These are phyloP conservation scores for Serilophus lunatus DNA, from an alignment of 2,113 vertebrate species.

Conservation along the genomic window DNA sequence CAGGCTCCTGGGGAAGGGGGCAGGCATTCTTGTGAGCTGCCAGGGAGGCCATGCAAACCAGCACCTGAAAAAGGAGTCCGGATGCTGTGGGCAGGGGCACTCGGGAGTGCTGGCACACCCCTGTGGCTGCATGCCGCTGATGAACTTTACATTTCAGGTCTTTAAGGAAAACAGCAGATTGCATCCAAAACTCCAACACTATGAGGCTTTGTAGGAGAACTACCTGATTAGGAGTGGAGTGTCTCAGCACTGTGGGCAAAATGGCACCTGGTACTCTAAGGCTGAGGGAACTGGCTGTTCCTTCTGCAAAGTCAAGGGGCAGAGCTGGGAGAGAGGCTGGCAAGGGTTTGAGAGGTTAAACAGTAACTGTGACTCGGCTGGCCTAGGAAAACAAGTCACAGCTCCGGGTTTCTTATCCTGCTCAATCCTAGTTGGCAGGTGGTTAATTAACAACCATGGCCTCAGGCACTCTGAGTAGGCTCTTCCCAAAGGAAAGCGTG, in stretches of 20 bases:
- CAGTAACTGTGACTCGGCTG: background rate
- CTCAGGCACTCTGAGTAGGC: background rate
- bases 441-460: background rate
- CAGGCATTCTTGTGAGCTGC: background rate
- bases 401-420: background rate
- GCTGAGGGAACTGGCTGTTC: background rate
- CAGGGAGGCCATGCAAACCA: too few relatives aligned
- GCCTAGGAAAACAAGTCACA: background rate
- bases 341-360: background rate
- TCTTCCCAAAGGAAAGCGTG: background rate
- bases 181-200: background rate
- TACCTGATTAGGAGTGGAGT: background rate
- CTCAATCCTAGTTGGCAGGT: background rate
- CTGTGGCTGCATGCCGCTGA: background rate
- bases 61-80: background rate
- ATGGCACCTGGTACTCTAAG: accelerated
- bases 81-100: accelerated
- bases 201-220: background rate
- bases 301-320: background rate
- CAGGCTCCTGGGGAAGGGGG: background rate
- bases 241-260: background rate
- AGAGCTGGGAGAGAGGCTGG: background rate
- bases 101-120: accelerated
- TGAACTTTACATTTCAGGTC: background rate
- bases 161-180: background rate